Percentiles rank a stretch among this genome's conserved stretches.
Evolutionary conservation across 2,113 vertebrate genomes (phyloP).

Genomic region (Ranitomeya imitator): DNA sequence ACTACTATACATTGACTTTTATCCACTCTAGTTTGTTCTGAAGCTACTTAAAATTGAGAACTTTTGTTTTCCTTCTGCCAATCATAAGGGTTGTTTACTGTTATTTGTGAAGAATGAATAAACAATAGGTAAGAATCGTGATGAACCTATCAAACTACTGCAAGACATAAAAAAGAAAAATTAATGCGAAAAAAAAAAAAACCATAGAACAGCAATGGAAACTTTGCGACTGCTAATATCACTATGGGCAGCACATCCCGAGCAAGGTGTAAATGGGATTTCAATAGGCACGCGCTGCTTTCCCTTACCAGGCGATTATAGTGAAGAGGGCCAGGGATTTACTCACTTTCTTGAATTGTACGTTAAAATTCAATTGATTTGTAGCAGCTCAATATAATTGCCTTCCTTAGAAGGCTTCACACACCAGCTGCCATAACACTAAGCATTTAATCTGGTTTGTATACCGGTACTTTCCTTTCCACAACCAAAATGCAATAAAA

Average conservation of each 20-base stretch:
- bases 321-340: background rate
- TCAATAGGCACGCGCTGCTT: background rate
- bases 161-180: background rate
- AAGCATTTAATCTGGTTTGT: conserved; percentile 19
- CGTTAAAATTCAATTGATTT: conserved; percentile 28
- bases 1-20: background rate
- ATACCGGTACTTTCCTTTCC: background rate
- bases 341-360: background rate
- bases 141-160: background rate
- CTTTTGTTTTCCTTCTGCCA: background rate
- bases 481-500: too few species aligned
- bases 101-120: background rate
- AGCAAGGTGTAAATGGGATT: conserved; percentile 6
- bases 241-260: conserved; percentile 7
- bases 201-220: background rate
- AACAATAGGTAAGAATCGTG: background rate
- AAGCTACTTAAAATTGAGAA: background rate
- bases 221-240: background rate
- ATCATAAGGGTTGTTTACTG: background rate
- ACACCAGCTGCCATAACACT: conserved; percentile 15
- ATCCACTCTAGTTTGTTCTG: background rate
- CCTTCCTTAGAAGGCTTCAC: background rate
- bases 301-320: background rate
- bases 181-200: too few species aligned
- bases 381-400: conserved; percentile 31